Evolutionary conservation across 2,888 invertebrate species (phyloP), one percentile per base, ranked within the genome.

Genomic region (Neria commutata): DNA sequence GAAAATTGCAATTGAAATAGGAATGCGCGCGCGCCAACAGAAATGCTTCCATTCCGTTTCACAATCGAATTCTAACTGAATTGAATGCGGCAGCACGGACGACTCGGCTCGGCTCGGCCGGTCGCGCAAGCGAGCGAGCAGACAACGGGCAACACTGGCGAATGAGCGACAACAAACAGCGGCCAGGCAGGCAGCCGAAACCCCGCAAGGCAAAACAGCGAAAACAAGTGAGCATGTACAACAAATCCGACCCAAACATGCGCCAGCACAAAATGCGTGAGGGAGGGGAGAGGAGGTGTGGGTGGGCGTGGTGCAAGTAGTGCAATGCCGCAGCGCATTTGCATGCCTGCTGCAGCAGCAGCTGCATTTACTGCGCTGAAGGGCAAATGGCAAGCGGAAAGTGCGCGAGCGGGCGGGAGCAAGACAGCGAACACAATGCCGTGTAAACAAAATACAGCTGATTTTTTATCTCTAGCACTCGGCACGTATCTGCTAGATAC

Each of bases 31-130:
- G 4, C 37, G 6, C 42, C 19, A 19, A 14, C 42, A 42, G 6
- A 42, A 23, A 54, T 26, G 25, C 75, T 66, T 72, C 77, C 75
- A 70, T 67, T 70, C 74, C 64, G 75, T 70, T 69, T 68, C 72
- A 71, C 76, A 74, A 73, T 68, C 73, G 69, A 72, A 76, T 76
- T 74, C 75, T 73, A 74, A 78, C 77, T 78, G 74, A 75, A 67
- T 66, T 66, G 40, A 45, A 50, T n/a, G 29, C 23, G 24, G 42
- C 16, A 16, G 17, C 17, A 16, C 24, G 11, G 23, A 16, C 49
- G 34, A 16, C n/a, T n/a, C 40, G 40, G 42, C 52, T 23, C 4
- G 14, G 17, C 24, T 5, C n/a, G n/a, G 4, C 6, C 29, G 33
- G 25, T 16, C 29, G 33, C 47, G 53, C 48, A 37, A 53, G 48